These are phyloP conservation scores for Trogon melanurus DNA, from an alignment of 2,113 vertebrate species.

Conservation along the genomic window DNA sequence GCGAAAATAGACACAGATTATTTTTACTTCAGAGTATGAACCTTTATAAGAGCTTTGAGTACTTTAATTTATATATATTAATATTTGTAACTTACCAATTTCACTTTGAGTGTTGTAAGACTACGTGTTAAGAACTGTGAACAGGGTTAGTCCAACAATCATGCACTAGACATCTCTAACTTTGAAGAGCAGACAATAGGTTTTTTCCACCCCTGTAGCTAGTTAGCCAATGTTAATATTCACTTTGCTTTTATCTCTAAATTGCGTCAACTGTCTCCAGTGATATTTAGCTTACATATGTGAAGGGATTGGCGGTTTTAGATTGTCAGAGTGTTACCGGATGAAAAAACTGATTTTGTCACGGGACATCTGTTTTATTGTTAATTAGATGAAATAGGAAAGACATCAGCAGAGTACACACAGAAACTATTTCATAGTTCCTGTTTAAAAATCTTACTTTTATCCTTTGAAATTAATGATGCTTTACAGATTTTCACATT, in stretches of 20 bases:
- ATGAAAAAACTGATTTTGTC: conserved; percentile 74
- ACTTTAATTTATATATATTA: not conserved
- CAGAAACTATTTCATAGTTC: conserved; percentile 69
- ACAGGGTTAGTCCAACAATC: not conserved
- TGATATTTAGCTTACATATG: conserved; percentile 79
- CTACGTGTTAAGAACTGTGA: not conserved
- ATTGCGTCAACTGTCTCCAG: conserved; percentile 71
- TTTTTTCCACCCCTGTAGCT: conserved; percentile 25
- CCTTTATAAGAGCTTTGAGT: not conserved
- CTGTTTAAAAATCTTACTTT: conserved; percentile 62
- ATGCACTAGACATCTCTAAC: not conserved
- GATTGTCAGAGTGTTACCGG: conserved; percentile 73
- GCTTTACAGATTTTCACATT: conserved; percentile 69
- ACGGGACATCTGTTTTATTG: conserved; percentile 78
- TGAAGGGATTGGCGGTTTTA: conserved; percentile 76
- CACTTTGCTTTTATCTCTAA: conserved; percentile 73
- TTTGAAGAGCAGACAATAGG: not conserved
- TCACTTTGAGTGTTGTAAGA: not conserved
- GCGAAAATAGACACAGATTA: not conserved
- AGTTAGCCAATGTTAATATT: conserved; percentile 70
- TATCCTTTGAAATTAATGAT: conserved; percentile 69
- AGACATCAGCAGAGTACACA: conserved; percentile 67
- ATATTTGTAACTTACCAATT: not conserved
- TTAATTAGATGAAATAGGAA: conserved; percentile 77
- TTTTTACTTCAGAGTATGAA: not conserved